Evolutionary conservation across 2,113 vertebrate species (phyloP).

Genomic region (Misgurnus anguillicaudatus): DNA sequence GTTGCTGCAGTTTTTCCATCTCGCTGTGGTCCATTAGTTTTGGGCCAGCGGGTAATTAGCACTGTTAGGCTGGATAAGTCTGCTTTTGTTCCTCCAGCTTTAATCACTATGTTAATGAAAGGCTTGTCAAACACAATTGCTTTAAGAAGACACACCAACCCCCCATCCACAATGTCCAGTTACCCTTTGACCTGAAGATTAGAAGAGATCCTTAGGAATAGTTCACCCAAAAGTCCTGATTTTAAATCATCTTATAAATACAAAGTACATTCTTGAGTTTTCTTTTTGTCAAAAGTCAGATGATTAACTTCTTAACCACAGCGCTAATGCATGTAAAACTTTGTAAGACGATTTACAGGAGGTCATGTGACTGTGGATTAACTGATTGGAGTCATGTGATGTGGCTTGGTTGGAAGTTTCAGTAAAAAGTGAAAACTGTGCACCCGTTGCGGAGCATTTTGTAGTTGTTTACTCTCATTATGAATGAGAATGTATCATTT

Average conservation of each 20-base stretch:
- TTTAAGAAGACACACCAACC: conserved; percentile 32
- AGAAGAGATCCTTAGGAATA: conserved; percentile 6
- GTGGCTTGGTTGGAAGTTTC: conserved; percentile 31
- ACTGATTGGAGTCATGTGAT: conserved; percentile 44
- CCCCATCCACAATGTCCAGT: conserved; percentile 12
- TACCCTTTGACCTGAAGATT: conserved; percentile 59
- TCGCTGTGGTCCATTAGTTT: background rate
- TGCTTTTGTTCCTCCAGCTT: conserved; percentile 65
- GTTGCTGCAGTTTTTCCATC: background rate
- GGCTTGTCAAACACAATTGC: conserved; percentile 63
- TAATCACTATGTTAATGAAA: conserved; percentile 72
- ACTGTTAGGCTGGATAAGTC: conserved; percentile 61
- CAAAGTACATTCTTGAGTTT: background rate
- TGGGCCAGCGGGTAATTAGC: conserved; percentile 59
- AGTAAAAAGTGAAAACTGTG: conserved; percentile 19
- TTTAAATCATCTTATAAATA: background rate
- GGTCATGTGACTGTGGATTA: too few species aligned
- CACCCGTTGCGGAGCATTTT: background rate
- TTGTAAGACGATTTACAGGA: conserved; percentile 65
- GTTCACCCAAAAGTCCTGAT: background rate
- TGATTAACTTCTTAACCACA: conserved; percentile 35
- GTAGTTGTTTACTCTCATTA: conserved; percentile 1
- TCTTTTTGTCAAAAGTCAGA: conserved; percentile 8
- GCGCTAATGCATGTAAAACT: conserved; percentile 6
- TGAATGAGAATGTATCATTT: background rate